Evolutionary conservation across 2,888 invertebrate species (phyloP), one percentile per base, ranked within the genome.

Genomic region (Dinocampus coccinellae): DNA sequence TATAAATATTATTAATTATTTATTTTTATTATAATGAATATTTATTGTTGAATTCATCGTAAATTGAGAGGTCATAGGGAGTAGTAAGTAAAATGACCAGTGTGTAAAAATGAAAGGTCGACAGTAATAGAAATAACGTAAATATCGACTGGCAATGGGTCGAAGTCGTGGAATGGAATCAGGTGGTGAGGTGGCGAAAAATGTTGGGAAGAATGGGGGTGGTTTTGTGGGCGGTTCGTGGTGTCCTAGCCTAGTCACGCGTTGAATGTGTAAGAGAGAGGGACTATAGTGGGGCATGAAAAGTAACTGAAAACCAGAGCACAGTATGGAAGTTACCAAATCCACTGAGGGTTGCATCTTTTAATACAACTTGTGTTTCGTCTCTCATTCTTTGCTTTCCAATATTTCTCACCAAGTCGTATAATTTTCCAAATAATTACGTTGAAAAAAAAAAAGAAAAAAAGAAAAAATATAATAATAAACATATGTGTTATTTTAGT

Each of bases 81-180:
- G n/a, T n/a, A n/a, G n/a, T n/a, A n/a, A n/a, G n/a, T n/a, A n/a
- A n/a, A n/a, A n/a, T n/a, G n/a, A n/a, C n/a, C 60, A 61, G 61
- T n/a, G 60, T 60, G 60, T 24, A 82, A 83, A 82, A 80, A 82
- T 83, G 79, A 84, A 83, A 83, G 84, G 84, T 83, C 81, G 82
- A 79, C 79, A 80, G 78, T 78, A 79, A 75, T 76, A 73, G 78
- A 75, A 67, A 77, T 74, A 75, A 74, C 34, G 58, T 10, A 29
- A 82, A 82, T 84, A 84, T 84, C 82, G 84, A 84, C 84, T 83
- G 76, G 75, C 39, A 39, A 63, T 68, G 66, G 73, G 70, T 69
- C 64, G 65, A 67, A 57, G 69, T 24, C 53, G 53, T 60, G 61
- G 42, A 69, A 61, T 61, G 66, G 71, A 29, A 64, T 70, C 42